Evolutionary conservation across 2,113 vertebrate genomes (phyloP), one percentile per base, ranked within the genome.

Genomic region (Prunella fulvescens): DNA sequence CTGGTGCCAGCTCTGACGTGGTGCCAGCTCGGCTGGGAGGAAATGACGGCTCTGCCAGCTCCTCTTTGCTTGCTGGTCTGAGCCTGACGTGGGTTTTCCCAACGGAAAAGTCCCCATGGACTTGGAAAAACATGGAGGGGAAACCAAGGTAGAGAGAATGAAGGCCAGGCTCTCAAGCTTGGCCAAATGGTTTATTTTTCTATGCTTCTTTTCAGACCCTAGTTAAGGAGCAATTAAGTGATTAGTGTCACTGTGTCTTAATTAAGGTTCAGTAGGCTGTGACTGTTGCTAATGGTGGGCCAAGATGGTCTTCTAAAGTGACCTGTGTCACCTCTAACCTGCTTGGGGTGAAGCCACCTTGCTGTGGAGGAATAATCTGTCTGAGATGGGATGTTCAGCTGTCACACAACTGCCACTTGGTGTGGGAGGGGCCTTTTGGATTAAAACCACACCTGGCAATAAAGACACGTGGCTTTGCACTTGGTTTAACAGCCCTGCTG

Each of bases 251-350:
- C 39, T 31, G 12, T 86, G 56, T 64, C 77, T 93, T 93, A 85
- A 88, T 95, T 50, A 90, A 95, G 56, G 72, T 83, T 81, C 71
- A 83, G 71, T 74, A 78, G 39, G 31, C 62, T 73, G 42, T 62
- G 84, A 24, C 81, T 88, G 24, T 61, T 86, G 39, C 60, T 76
- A 35, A 42, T 28, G n/a, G n/a, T 56, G 29, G 70, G 47, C 19
- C 23, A 19, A 35, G 50, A 42, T 62, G 78, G 24, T 76, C 33
- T 80, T 51, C 58, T 40, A 14, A 78, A 90, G 60, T 7, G 39
- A 16, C 56, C 54, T 47, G 4, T 8, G 11, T 62, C 62, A 88
- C 39, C 58, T 72, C 57, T 19, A 35, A 60, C 40, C 16, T 81
- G 51, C 40, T 66, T 19, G 50, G 40, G 50, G 11, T 61, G 25